Evolutionary conservation across 2,113 vertebrate genomes (phyloP).

Genomic region (Poicephalus gulielmi): DNA sequence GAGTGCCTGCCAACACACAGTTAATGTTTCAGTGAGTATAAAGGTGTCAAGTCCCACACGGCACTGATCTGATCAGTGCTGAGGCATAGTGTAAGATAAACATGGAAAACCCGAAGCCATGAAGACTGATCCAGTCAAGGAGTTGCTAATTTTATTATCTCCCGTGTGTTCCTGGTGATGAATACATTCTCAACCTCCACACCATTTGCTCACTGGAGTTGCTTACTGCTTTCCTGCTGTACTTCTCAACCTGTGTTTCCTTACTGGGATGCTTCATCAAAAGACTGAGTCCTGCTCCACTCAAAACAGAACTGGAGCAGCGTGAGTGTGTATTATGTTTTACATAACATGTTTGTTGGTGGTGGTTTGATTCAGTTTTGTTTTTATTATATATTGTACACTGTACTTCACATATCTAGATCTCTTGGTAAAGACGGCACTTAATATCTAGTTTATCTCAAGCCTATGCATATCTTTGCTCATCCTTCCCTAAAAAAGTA

Average conservation of each 20-base stretch:
- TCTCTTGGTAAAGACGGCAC: neutral
- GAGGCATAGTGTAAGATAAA: neutral
- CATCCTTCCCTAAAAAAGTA: neutral
- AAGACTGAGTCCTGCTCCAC: neutral
- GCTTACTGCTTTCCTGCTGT: neutral
- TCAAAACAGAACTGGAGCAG: neutral
- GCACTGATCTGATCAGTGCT: neutral
- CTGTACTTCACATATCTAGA: neutral
- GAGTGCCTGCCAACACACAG: neutral
- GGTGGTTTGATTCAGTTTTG: neutral
- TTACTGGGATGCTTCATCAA: rapidly evolving
- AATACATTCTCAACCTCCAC: neutral
- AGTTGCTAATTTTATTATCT: neutral
- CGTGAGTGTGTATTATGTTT: neutral
- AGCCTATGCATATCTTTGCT: neutral
- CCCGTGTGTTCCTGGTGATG: neutral
- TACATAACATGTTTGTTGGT: neutral
- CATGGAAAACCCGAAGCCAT: neutral
- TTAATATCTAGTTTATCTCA: neutral
- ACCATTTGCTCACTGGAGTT: rapidly evolving
- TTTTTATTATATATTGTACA: neutral
- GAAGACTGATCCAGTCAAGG: neutral
- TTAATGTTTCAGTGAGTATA: neutral
- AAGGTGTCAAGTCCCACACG: neutral
- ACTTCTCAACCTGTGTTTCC: neutral